Base-by-base conservation (phyloP, 2,113 vertebrate species). In the Microtus oregoni region DNA sequence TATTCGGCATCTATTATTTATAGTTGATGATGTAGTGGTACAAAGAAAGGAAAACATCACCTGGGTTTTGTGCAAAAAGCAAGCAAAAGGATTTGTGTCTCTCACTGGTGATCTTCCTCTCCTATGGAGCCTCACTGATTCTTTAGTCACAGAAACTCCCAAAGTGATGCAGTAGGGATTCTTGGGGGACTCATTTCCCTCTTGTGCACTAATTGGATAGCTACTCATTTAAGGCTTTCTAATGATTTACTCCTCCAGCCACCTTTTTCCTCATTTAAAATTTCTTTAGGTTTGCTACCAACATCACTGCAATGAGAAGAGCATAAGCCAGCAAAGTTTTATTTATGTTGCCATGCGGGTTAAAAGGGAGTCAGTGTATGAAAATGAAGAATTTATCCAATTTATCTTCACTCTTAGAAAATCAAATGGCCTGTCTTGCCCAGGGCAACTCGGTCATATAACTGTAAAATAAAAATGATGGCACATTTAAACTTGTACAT, bases 391-490 rank as follows among this genome's bases (percentile, higher is more conserved):
- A 26, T 96, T 96, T 38, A 61, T 14, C 65, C 4, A 85, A 55
- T 19, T 82, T 38, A 90, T 93, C 13, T 13, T 95, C 10, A 73
- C 41, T 81, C 44, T 12, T 63, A 85, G 65, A 47, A 97, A 81
- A 30, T 90, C 65, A 92, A 95, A 77, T 93, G 35, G 17, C n/a
- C 17, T 75, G 10, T 17, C 67, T 94, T 92, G 11, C 47, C 76
- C 22, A 94, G 7, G 76, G 9, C 10, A 86, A 32, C 7, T 77
- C 32, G 52, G 47, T 92, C 50, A 85, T n/a, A 20, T 35, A 91
- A 89, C 44, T 86, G 41, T 72, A 50, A 75, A 95, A 90, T 83
- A 89, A 91, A 97, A 96, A 77, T n/a, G 35, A 77, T 47, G 67
- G 7, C 32, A 41, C 15, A 76, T 75, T 83, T 94, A 90, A 91